Percentiles rank a stretch among this genome's conserved stretches.
These are phyloP conservation scores for Agelas oroides DNA, from an alignment of 37 sponge, comb jelly and placozoan species.

Conservation along the genomic window DNA sequence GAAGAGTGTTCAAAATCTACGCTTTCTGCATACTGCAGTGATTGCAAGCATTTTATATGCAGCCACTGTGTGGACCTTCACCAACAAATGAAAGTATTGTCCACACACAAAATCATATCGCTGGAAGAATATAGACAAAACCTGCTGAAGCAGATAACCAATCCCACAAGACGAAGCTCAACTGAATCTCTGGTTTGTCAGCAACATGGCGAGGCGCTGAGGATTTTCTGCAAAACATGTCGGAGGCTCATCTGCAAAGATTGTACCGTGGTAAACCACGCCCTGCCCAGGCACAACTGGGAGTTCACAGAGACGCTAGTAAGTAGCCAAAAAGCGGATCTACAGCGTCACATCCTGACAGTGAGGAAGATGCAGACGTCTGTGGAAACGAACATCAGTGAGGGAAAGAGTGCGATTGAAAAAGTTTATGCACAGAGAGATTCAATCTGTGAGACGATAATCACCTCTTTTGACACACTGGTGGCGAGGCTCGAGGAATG, in stretches of 20 bases:
- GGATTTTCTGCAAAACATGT: conserved; percentile 34
- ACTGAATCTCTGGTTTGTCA: neutral
- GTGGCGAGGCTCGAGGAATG: neutral
- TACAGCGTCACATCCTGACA: neutral
- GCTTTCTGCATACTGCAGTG: neutral
- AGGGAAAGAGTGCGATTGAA: neutral
- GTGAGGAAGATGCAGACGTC: neutral
- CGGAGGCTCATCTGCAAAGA: conserved; percentile 19
- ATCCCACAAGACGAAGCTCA: neutral
- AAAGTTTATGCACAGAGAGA: neutral
- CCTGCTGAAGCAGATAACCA: neutral
- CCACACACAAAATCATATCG: neutral
- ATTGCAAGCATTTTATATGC: conserved; percentile 5
- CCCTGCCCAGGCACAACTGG: conserved; percentile 8
- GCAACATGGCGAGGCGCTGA: conserved; percentile 38
- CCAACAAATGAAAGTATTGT: neutral
- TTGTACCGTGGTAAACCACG: conserved; percentile 36
- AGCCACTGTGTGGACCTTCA: conserved; percentile 3
- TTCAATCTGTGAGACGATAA: neutral
- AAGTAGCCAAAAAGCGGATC: neutral
- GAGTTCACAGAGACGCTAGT: neutral
- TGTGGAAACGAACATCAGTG: neutral
- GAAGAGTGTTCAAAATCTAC: conserved; percentile 13
- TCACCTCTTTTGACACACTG: neutral
- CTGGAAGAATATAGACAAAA: neutral